phyloP scores from a whole-genome alignment of 2,113 vertebrate genomes.

The Albula goreensis region DNA sequence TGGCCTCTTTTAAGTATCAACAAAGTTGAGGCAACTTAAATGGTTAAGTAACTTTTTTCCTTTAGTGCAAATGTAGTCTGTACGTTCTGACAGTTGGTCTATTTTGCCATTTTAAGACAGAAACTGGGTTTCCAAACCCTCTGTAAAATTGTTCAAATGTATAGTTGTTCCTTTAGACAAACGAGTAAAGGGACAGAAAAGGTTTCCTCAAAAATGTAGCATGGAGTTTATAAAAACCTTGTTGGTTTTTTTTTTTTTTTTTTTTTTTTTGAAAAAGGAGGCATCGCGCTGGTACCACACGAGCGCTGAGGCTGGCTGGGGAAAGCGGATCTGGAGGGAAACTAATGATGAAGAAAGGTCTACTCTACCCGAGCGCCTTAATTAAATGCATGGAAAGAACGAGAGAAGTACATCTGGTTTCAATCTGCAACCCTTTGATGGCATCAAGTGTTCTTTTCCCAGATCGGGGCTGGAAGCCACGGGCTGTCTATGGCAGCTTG shows the following conservation, averaged over 20 bases:
- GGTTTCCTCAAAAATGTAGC: background rate
- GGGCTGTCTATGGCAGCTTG: constrained; percentile 82
- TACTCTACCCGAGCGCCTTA: constrained; percentile 86
- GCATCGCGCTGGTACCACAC: constrained; percentile 55
- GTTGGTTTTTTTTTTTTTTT: background rate
- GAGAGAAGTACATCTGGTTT: constrained; percentile 92
- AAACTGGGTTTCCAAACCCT: no score
- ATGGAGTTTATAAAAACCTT: no score
- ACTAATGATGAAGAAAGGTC: constrained; percentile 91
- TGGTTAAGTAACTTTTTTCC: no score
- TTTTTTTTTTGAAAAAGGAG: constrained; percentile 25
- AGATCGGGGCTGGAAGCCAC: constrained; percentile 87
- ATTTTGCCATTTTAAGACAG: no score
- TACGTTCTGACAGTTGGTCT: no score
- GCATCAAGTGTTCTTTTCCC: constrained; percentile 98
- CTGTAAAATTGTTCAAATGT: no score
- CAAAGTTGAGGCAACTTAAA: no score
- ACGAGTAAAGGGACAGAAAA: background rate
- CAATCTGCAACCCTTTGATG: constrained; percentile 96
- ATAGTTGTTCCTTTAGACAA: background rate
- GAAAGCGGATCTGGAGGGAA: constrained; percentile 69
- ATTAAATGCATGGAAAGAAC: constrained; percentile 97
- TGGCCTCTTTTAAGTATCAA: no score
- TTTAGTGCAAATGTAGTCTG: no score
- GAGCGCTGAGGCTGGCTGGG: constrained; percentile 57